phyloP scores from a whole-genome alignment of 2,888 invertebrate genomes.

The Amphimallon solstitiale region DNA sequence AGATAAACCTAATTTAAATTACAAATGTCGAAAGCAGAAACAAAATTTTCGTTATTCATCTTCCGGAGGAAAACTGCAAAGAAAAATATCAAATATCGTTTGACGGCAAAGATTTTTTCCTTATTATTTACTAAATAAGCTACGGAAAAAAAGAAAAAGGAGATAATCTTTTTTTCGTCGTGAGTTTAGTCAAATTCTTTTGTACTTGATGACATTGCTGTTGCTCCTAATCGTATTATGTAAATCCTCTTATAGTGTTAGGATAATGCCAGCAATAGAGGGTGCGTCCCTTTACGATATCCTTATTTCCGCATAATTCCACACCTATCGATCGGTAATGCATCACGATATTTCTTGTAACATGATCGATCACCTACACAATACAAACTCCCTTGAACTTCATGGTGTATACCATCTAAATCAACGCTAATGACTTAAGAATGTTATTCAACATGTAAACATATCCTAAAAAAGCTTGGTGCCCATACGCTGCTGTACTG shows the following conservation, averaged over 20 bases:
- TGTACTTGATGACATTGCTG: no score
- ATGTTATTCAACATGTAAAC: slow-evolving; percentile 15
- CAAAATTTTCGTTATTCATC: background rate
- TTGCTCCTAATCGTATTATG: background rate
- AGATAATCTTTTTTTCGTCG: no score
- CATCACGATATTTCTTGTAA: slow-evolving; percentile 22
- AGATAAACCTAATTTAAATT: slow-evolving; percentile 14
- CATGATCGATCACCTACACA: slow-evolving; percentile 27
- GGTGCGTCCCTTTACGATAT: slow-evolving; percentile 11
- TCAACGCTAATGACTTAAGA: slow-evolving; percentile 32
- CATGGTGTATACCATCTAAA: slow-evolving; percentile 3
- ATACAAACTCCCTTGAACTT: slow-evolving; percentile 19
- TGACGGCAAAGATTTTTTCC: no score
- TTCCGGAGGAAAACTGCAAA: no score
- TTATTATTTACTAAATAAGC: no score
- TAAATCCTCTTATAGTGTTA: slow-evolving; percentile 4
- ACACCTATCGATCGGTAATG: background rate
- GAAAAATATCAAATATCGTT: no score
- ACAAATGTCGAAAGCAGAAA: background rate
- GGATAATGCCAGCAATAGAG: slow-evolving; percentile 7
- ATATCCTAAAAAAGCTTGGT: background rate
- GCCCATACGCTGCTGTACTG: background rate
- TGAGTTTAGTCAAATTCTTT: no score
- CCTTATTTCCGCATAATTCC: slow-evolving; percentile 7
- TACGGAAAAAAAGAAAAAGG: no score